A percentile compares a stretch with the other conserved stretches of the same genome.
Conservation (phyloP, 2,888 invertebrate genomes). For the Agrotis ipsilon region DNA sequence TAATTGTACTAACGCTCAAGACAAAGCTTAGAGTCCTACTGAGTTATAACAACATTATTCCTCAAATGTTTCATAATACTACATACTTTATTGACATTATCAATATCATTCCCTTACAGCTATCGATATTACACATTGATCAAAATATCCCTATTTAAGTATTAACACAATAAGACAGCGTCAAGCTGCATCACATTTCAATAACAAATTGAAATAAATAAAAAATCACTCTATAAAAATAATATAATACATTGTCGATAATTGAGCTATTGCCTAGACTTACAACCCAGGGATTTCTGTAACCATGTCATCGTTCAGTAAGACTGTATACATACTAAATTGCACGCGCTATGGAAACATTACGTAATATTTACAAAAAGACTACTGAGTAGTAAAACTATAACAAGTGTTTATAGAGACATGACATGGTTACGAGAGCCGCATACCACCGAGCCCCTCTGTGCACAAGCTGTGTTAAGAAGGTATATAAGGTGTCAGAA, state of each 20-base stretch:
- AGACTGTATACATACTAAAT: conserved; percentile 65
- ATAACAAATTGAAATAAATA: conserved; percentile 83
- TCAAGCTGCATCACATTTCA: conserved; percentile 86
- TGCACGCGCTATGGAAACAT: conserved; percentile 71
- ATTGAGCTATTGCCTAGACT: conserved; percentile 89
- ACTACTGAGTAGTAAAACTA: conserved; percentile 67
- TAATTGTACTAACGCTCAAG: conserved; percentile 78
- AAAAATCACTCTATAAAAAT: conserved; percentile 80
- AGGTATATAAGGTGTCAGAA: conserved; percentile 80
- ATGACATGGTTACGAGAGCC: conserved; percentile 88
- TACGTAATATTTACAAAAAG: conserved; percentile 83
- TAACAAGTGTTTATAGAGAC: conserved; percentile 66
- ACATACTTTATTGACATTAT: conserved; percentile 78
- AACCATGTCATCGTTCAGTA: conserved; percentile 83
- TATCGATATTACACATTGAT: conserved; percentile 80
- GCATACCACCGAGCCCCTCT: conserved; percentile 88
- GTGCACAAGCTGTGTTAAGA: conserved; percentile 85
- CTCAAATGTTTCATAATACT: conserved; percentile 79
- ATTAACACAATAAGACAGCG: conserved; percentile 83
- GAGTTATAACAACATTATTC: conserved; percentile 76
- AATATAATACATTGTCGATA: conserved; percentile 78
- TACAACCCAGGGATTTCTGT: conserved; percentile 89
- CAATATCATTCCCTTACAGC: conserved; percentile 81
- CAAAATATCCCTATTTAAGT: conserved; percentile 79
- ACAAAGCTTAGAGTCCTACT: conserved; percentile 77